Evolutionary conservation across 2,888 invertebrate species (phyloP).

Genomic region (Meandrusa payeni): DNA sequence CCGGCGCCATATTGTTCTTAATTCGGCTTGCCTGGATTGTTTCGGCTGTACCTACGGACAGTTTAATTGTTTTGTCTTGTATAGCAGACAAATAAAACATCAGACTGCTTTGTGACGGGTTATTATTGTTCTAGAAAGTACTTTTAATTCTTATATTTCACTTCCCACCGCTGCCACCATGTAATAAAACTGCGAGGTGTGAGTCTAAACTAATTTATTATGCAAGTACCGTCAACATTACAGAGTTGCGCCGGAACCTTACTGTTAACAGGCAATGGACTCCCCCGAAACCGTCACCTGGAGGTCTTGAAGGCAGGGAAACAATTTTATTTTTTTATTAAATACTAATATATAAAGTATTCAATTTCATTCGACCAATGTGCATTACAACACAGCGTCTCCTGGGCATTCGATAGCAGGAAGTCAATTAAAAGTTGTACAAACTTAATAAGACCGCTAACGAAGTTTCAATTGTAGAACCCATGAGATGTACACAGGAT

Average conservation of each 20-base stretch:
- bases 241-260: no score
- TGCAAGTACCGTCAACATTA: no score
- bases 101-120: background rate
- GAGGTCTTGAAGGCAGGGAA: no score
- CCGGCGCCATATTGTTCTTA: constrained; percentile 22
- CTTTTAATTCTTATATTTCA: no score
- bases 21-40: constrained; percentile 14
- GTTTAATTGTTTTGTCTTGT: constrained; percentile 14
- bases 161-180: no score
- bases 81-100: constrained; percentile 11
- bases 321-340: no score
- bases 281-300: no score
- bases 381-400: constrained; percentile 9
- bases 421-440: constrained; percentile 21
- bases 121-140: constrained; percentile 2
- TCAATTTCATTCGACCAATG: no score
- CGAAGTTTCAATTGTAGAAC: constrained; percentile 20
- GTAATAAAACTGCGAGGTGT: no score
- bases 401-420: constrained; percentile 4
- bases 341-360: no score
- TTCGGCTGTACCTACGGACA: constrained; percentile 6
- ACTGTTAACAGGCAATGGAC: no score
- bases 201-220: no score
- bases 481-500: constrained; percentile 6
- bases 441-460: constrained; percentile 17